Evolutionary conservation across 2,888 invertebrate genomes (phyloP).

Genomic region (Odontocolon sp.): DNA sequence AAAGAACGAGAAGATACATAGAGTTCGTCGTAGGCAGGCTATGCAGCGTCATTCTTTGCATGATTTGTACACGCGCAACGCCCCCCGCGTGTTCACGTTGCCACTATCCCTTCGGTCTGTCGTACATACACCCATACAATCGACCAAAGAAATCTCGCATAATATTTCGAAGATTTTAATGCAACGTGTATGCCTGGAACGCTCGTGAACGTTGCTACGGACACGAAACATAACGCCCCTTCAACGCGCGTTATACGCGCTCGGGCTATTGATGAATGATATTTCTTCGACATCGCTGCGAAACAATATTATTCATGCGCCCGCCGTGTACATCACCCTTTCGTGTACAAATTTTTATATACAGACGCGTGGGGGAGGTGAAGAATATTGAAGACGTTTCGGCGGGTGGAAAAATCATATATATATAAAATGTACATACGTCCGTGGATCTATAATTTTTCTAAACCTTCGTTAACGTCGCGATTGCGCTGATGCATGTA

Average conservation of each 20-base stretch:
- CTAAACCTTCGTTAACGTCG: no score
- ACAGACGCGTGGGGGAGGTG: not conserved
- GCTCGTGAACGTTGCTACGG: constrained; percentile 11
- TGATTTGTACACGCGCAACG: constrained; percentile 77
- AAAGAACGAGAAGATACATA: constrained; percentile 29
- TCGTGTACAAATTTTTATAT: constrained; percentile 19
- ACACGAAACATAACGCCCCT: constrained; percentile 58
- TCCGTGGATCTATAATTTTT: no score
- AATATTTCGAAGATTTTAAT: constrained; percentile 68
- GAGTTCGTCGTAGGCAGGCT: constrained; percentile 55
- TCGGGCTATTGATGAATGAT: constrained; percentile 66
- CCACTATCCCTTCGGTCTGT: constrained; percentile 49
- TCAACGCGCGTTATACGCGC: constrained; percentile 41
- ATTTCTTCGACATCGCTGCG: constrained; percentile 61
- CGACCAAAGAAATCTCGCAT: constrained; percentile 59
- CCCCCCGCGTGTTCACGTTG: constrained; percentile 70
- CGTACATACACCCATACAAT: constrained; percentile 30
- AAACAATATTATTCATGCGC: constrained; percentile 66
- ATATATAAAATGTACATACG: no score
- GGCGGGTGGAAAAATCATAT: no score
- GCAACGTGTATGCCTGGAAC: constrained; percentile 45
- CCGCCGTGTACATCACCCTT: constrained; percentile 43
- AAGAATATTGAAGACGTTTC: constrained; percentile 7
- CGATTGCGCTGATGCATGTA: no score
- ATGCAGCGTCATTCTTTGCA: constrained; percentile 76